A percentile compares a stretch with the other conserved stretches of the same genome.
phyloP scores from a whole-genome alignment of 1,140 invertebrate species.

The Steinernema feltiae region DNA sequence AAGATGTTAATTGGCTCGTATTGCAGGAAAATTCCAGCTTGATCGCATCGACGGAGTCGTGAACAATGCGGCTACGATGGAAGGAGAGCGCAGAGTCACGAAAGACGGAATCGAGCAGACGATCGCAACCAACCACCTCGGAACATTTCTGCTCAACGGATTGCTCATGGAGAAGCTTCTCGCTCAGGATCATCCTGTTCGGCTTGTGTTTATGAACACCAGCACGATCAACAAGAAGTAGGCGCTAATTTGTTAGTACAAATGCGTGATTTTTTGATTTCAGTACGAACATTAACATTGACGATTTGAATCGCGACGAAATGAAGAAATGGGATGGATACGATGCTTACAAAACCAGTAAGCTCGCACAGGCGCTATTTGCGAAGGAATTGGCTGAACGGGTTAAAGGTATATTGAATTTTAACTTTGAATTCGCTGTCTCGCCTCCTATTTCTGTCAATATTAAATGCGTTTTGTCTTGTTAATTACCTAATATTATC shows the following conservation, averaged over 20 bases:
- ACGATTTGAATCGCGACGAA: conserved; percentile 45
- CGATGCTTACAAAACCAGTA: conserved; percentile 45
- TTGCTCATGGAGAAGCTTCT: conserved; percentile 51
- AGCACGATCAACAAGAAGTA: conserved; percentile 44
- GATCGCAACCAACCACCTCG: conserved; percentile 56
- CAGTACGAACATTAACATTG: conserved; percentile 42
- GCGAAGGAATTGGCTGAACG: conserved; percentile 52
- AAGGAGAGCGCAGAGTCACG: conserved; percentile 39
- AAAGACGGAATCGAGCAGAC: conserved; percentile 53
- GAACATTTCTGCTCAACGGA: conserved; percentile 50
- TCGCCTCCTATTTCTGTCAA: too few species aligned
- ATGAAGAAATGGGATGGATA: conserved; percentile 39
- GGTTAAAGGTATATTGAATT: conserved; percentile 41
- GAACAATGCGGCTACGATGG: conserved; percentile 52
- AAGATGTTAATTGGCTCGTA: conserved; percentile 9
- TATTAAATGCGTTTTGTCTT: too few species aligned
- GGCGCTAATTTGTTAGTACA: background rate
- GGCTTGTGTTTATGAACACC: conserved; percentile 53
- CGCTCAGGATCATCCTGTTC: conserved; percentile 38
- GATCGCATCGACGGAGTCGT: conserved; percentile 53
- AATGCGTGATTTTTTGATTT: conserved; percentile 27
- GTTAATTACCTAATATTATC: conserved; percentile 17
- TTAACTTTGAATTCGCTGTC: too few species aligned
- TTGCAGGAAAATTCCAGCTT: conserved; percentile 47
- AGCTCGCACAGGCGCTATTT: conserved; percentile 49